phyloP scores from a whole-genome alignment of 2,797 vertebrate genomes.

The Acanthurus leucopareius region DNA sequence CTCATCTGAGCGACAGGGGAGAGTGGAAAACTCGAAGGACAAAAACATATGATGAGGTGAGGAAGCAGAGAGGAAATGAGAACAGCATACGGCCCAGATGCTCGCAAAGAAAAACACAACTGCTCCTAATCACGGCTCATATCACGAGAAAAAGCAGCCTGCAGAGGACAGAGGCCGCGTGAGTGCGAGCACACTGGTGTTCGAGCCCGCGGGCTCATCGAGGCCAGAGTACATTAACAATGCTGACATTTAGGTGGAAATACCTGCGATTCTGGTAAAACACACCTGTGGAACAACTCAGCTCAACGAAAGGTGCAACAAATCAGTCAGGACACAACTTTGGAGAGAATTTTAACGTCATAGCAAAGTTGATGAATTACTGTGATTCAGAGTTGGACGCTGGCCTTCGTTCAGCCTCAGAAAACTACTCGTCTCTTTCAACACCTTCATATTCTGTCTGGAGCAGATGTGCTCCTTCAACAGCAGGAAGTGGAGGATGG shows the following conservation, averaged over 20 bases:
- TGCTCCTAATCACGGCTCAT: constrained; percentile 60
- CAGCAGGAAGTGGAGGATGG: too few relatives aligned
- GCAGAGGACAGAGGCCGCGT: constrained; percentile 11
- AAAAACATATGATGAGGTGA: constrained; percentile 66
- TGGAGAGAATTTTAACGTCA: too few relatives aligned
- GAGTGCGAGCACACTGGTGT: neutral
- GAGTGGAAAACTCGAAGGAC: constrained; percentile 56
- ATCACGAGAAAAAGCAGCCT: constrained; percentile 43
- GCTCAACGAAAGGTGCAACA: neutral
- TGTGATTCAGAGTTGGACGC: too few relatives aligned
- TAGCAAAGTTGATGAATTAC: too few relatives aligned
- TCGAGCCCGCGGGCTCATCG: neutral
- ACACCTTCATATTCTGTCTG: too few relatives aligned
- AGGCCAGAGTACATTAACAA: constrained; percentile 2
- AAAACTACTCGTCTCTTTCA: too few relatives aligned
- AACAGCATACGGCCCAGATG: constrained; percentile 71
- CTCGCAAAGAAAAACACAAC: constrained; percentile 68
- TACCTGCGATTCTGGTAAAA: constrained; percentile 17
- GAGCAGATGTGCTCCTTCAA: too few relatives aligned
- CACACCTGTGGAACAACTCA: constrained; percentile 18
- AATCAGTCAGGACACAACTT: too few relatives aligned
- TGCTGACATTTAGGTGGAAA: constrained; percentile 51
- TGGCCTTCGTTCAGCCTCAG: too few relatives aligned
- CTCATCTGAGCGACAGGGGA: constrained; percentile 53
- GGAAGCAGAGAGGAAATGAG: constrained; percentile 75